Evolutionary conservation across 2,888 invertebrate species (phyloP).

Genomic region (Seira musarum): DNA sequence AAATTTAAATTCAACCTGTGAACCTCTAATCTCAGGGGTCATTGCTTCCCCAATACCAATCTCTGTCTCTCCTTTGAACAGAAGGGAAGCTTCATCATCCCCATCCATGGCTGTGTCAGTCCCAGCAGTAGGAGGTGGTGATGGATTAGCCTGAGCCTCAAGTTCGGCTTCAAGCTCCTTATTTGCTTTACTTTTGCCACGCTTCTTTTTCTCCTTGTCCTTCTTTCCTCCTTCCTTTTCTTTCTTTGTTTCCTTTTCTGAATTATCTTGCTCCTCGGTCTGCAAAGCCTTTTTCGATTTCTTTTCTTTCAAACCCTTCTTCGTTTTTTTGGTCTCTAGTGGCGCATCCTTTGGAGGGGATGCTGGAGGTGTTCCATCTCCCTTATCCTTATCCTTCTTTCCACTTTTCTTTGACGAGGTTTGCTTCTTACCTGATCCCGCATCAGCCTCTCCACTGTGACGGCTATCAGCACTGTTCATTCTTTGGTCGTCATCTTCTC

Average conservation of each 20-base stretch:
- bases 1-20: too few species aligned
- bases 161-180: constrained; percentile 9
- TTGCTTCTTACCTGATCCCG: constrained; percentile 3
- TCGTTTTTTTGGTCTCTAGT: neutral
- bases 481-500: constrained; percentile 16
- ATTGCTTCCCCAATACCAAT: neutral
- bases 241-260: constrained; percentile 23
- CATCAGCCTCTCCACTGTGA: constrained; percentile 2
- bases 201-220: constrained; percentile 38
- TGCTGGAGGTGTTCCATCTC: neutral
- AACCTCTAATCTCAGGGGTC: neutral
- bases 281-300: constrained; percentile 31
- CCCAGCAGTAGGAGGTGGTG: neutral
- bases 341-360: neutral
- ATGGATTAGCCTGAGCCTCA: neutral
- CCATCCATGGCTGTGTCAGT: constrained; percentile 10
- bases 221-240: constrained; percentile 34
- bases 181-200: neutral
- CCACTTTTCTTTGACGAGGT: constrained; percentile 9
- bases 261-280: neutral
- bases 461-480: constrained; percentile 8
- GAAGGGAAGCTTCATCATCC: neutral
- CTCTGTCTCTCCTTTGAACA: neutral
- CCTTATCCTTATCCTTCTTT: constrained; percentile 8
- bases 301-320: constrained; percentile 16